A percentile compares a stretch with the other conserved stretches of the same genome.
Evolutionary conservation across 2,888 invertebrate genomes (phyloP).

Genomic region (Drosophila affinis): DNA sequence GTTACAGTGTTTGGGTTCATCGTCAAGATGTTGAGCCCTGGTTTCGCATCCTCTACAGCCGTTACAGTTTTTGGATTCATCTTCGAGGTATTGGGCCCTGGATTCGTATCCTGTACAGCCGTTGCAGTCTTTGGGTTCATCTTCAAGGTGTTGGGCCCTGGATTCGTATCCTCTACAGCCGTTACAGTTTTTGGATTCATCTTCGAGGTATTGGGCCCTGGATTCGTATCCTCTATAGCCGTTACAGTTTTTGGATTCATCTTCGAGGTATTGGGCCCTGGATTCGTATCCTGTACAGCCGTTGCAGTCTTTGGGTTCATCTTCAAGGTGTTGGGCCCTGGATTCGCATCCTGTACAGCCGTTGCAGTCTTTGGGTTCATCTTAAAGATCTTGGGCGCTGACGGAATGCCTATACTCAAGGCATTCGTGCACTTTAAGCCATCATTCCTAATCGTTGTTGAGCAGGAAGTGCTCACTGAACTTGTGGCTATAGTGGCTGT

Average conservation of each 20-base stretch:
- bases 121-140: too few species aligned
- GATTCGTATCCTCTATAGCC: too few species aligned
- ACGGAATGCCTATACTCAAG: background rate
- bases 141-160: too few species aligned
- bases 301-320: rapidly evolving
- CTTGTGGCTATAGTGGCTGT: background rate
- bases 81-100: too few species aligned
- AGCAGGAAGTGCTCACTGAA: background rate
- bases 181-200: background rate
- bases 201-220: too few species aligned
- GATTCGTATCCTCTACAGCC: too few species aligned
- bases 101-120: too few species aligned
- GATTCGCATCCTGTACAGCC: background rate
- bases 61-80: background rate
- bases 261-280: too few species aligned
- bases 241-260: too few species aligned
- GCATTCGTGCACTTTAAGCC: background rate
- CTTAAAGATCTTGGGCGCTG: background rate
- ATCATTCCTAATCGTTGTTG: background rate
- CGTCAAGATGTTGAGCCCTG: too few species aligned
- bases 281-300: background rate
- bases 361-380: rapidly evolving
- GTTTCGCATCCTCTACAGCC: too few species aligned
- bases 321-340: background rate
- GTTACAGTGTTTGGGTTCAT: too few species aligned